A percentile compares a stretch with the other conserved stretches of the same genome.
Evolutionary conservation across 2,888 invertebrate species (phyloP).

Genomic region (Drosophila siamana): DNA sequence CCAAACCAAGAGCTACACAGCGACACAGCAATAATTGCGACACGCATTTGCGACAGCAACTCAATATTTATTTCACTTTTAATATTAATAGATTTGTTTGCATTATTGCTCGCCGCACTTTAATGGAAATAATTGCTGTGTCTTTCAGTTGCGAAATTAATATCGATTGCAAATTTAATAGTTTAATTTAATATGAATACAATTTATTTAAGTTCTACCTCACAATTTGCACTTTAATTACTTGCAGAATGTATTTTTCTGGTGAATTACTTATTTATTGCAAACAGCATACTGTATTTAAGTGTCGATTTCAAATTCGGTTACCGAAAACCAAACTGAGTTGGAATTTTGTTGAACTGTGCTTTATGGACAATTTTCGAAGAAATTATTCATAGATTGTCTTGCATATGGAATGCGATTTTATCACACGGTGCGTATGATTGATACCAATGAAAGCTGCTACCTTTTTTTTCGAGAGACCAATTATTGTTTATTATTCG

Average conservation of each 20-base stretch:
- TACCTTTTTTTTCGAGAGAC: neutral
- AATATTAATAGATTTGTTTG: neutral
- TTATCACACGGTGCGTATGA: neutral
- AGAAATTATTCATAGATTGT: neutral
- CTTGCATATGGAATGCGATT: neutral
- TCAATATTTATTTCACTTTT: constrained; percentile 1
- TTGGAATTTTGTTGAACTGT: neutral
- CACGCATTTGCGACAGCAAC: too few species aligned
- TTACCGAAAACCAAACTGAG: too few species aligned
- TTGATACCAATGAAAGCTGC: neutral
- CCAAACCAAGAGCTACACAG: neutral
- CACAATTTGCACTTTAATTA: neutral
- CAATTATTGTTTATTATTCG: constrained; percentile 1
- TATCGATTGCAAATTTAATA: neutral
- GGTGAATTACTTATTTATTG: neutral
- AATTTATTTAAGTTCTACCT: neutral
- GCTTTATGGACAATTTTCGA: neutral
- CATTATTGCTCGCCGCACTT: neutral
- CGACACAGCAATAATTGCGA: neutral
- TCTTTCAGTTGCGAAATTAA: neutral
- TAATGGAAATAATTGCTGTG: neutral
- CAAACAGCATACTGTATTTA: too few species aligned
- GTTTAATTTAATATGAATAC: neutral
- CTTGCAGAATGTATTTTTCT: neutral
- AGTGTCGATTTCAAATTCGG: too few species aligned